A percentile compares a stretch with the other conserved stretches of the same genome.
These are phyloP conservation scores for Bedellia somnulentella DNA, from an alignment of 2,888 invertebrate genomes.

Conservation along the genomic window DNA sequence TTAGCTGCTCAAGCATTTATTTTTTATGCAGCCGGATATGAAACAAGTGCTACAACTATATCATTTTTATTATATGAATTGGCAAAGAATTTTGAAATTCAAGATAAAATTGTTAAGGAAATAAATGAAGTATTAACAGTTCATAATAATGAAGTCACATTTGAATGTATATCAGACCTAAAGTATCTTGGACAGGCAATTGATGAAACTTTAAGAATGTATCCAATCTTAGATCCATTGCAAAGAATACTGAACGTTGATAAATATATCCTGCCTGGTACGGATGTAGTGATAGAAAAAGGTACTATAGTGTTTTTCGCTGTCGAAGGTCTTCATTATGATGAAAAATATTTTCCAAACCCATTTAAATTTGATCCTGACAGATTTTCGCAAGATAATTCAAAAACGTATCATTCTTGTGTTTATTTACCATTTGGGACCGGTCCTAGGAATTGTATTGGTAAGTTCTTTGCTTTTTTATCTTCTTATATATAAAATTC, in stretches of 20 bases:
- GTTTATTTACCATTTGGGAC: slow-evolving; percentile 28
- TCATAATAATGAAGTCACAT: slow-evolving; percentile 19
- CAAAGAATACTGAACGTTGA: slow-evolving; percentile 15
- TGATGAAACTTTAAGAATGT: slow-evolving; percentile 29
- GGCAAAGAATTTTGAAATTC: slow-evolving; percentile 25
- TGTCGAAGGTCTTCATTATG: slow-evolving; percentile 14
- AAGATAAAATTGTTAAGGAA: slow-evolving; percentile 22
- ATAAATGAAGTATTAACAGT: slow-evolving; percentile 24
- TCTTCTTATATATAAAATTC: no score
- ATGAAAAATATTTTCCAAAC: slow-evolving; percentile 12
- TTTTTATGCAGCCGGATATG: slow-evolving; percentile 46
- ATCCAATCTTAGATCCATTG: slow-evolving; percentile 20
- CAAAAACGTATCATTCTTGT: slow-evolving; percentile 12
- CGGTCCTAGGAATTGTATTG: slow-evolving; percentile 30
- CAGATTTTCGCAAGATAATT: slow-evolving; percentile 12
- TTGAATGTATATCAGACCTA: slow-evolving; percentile 33
- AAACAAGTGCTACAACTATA: slow-evolving; percentile 44
- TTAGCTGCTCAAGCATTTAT: slow-evolving; percentile 30
- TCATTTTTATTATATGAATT: slow-evolving; percentile 33
- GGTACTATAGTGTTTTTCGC: slow-evolving; percentile 14
- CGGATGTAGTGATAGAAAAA: slow-evolving; percentile 17
- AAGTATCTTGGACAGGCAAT: slow-evolving; percentile 29
- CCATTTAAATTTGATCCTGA: slow-evolving; percentile 14
- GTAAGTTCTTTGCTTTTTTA: slow-evolving; percentile 11
- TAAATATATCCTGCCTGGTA: slow-evolving; percentile 19